A percentile compares a stretch with the other conserved stretches of the same genome.
These are phyloP conservation scores for Drosophila barbarae DNA, from an alignment of 2,888 invertebrate genomes.

Conservation along the genomic window DNA sequence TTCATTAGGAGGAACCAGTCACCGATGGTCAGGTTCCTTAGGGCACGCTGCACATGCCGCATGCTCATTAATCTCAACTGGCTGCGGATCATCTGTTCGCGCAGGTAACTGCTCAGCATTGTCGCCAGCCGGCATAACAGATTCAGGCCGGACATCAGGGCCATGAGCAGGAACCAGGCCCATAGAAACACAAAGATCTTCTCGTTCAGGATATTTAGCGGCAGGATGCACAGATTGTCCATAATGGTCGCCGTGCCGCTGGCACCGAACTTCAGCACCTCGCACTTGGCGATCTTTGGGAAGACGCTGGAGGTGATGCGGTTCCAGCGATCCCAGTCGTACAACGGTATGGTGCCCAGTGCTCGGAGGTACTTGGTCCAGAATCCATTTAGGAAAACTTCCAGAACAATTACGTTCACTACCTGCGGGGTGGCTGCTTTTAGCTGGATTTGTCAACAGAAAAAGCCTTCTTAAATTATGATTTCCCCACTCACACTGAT, in stretches of 20 bases:
- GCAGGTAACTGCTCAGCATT: conserved; percentile 80
- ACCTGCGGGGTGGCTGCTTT: conserved; percentile 49
- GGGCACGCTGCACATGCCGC: conserved; percentile 63
- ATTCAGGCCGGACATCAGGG: conserved; percentile 83
- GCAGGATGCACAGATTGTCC: conserved; percentile 88
- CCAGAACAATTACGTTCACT: conserved; percentile 74
- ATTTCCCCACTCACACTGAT: conserved; percentile 84
- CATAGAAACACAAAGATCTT: conserved; percentile 88
- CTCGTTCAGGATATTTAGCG: conserved; percentile 89
- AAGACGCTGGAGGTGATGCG: conserved; percentile 76
- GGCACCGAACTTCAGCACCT: conserved; percentile 91
- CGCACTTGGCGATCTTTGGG: conserved; percentile 90
- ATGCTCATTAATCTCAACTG: conserved; percentile 70
- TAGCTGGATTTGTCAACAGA: neutral
- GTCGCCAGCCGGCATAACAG: conserved; percentile 84
- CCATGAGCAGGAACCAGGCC: conserved; percentile 87
- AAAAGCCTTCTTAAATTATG: neutral
- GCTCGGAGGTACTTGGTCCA: conserved; percentile 77
- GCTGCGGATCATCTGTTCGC: conserved; percentile 71
- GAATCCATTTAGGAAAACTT: conserved; percentile 77
- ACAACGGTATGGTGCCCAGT: conserved; percentile 67
- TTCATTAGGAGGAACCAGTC: conserved; percentile 90
- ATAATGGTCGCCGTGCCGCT: conserved; percentile 89
- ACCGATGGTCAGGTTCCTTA: conserved; percentile 81
- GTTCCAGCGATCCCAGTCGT: conserved; percentile 78